Base-by-base conservation (phyloP, 2,113 vertebrate genomes). In the Turnix velox region DNA sequence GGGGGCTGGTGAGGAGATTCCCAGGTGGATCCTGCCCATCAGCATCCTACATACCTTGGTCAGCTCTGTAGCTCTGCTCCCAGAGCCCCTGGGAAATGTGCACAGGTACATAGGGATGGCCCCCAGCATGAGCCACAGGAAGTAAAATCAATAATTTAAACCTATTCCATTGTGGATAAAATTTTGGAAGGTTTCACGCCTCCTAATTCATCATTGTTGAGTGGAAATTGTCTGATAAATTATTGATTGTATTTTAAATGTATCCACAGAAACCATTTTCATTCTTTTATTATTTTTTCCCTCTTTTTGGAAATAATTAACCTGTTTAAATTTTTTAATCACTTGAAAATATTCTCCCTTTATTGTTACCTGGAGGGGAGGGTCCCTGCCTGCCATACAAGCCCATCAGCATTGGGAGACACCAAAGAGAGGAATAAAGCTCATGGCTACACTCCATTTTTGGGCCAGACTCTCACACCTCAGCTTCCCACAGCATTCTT, bases 211-310 rank as follows among this genome's bases (percentile, higher is more conserved):
- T 96, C 76, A 90, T 59, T 94, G 94, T 94, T 87, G 78, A 87
- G 51, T 42, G 49, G 91, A 97, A 96, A 95, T 91, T 88, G 71
- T 75, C 63, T 77, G 48, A 67, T 97, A 95, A 97, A 98, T 97
- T 95, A 97, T 97, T 90, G 90, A 97, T 82, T 35, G 55, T 86
- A 95, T 97, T 97, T 96, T 90, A 95, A 96, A 97, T 87, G 91
- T 82, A 90, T 84, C 79, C 94, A 97, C 57, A 92, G 86, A 96
- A 95, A 93, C 81, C 78, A 90, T 94, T 95, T 96, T 55, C 93
- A 94, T 96, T 90, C 33, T 93, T 95, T n/a, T n/a, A n/a, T n/a
- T n/a, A n/a, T n/a, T n/a, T n/a, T 74, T 73, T 90, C 87, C 80
- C 54, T 91, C 94, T 78, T 97, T 96, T 85, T 75, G 88, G 90